Base-by-base conservation (phyloP, 2,888 invertebrate genomes). In the Sisyra terminalis region DNA sequence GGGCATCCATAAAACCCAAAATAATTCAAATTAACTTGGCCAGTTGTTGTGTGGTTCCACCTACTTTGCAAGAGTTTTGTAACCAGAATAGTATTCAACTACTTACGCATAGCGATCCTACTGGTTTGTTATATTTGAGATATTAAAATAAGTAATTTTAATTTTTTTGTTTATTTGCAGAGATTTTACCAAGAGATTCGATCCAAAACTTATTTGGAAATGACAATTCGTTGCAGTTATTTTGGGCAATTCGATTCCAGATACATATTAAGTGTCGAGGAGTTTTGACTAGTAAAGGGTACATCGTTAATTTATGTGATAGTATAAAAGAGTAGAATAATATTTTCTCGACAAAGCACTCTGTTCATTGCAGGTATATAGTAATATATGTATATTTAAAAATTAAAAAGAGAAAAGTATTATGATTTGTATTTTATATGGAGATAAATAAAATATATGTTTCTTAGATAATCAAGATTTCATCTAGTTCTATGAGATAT, bases 81-180 rank as follows among this genome's bases (percentile, higher is more conserved):
- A 83, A 85, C 52, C 78, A 84, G 49, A 78, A 93, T 53, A 87
- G 89, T 54, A 82, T 98, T 46, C 92, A 93, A 57, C 66, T 98
- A 31, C 69, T 97, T 16, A 97, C 96, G 0, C 97, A 98, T 59
- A 90, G 86, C 54, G 97, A 98, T 63, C 89, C 93, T 1, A 76
- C 76, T 56, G 83, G 89, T 89, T 64, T 66, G 51, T 47, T 46
- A 44, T 46, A 38, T 17, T 44, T 31, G 39, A 45, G 37, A 36
- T 29, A 44, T 41, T 39, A 17, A 43, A 37, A 11, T 37, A 34
- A 44, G 16, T 17, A 45, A 46, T 29, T 35, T 18, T 17, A 29
- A 44, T 24, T 42, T 44, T 38, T 41, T 40, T 10, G 18, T 41
- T 45, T 49, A 8, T 37, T 61, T 65, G 42, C 50, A 74, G 73